Base-by-base conservation (phyloP, 2,113 vertebrate species). In the Sprattus sprattus region DNA sequence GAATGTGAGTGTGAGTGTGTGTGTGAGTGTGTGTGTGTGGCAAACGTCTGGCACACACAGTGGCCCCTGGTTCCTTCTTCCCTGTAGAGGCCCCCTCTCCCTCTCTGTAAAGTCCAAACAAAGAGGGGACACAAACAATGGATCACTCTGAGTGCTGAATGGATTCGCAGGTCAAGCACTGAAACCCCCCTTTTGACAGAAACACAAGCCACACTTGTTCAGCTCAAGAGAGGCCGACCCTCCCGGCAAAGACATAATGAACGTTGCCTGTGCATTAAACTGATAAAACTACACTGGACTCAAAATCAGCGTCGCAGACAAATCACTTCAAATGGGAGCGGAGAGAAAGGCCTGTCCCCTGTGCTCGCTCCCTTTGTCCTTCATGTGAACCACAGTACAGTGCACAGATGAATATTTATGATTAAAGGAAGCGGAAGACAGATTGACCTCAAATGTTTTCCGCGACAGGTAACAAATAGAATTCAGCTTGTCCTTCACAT, bases 181-280 rank as follows among this genome's bases (percentile, higher is more conserved):
- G 93, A 94, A 92, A 28, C 44, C 90, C 89, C 92, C 93, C 90
- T 91, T 91, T 90, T 93, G 93, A 95, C 90, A 95, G 92, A 92
- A 93, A 95, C 92, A 94, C 93, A 95, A 93, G 91, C 91, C 93
- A 92, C 93, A 93, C 94, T 96, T 96, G 95, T 95, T 95, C 95
- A 94, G 88, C 91, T 94, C 90, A 92, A 93, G 94, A 94, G 93
- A 96, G 91, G 89, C 92, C 92, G 93, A 95, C 92, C 92, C 92
- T 94, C 91, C 88, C 89, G 84, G 92, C 91, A 89, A 91, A 94
- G 89, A 92, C 93, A 93, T 91, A 92, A 96, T 95, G 92, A 94
- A 95, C 92, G 88, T 91, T 91, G 93, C 93, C 95, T 94, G 88
- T 85, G 91, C 92, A 91, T 92, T 94, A 92, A 94, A 92, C 91